Evolutionary conservation across 2,888 invertebrate genomes (phyloP).

Genomic region (Syritta pipiens): DNA sequence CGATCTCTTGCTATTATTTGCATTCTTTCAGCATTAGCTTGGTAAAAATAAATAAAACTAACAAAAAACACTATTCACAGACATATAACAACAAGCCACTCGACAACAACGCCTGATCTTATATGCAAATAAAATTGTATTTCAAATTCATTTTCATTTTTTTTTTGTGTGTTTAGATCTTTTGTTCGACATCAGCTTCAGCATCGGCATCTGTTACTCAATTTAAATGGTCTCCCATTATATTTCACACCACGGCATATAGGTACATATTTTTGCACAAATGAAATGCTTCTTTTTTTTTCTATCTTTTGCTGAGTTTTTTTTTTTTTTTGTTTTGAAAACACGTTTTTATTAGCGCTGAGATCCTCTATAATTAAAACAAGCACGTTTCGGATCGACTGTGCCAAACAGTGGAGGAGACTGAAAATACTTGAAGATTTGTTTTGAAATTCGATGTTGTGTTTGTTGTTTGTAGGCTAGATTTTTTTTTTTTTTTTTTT

Average conservation of each 20-base stretch:
- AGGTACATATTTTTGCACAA: no score
- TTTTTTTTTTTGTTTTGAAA: conserved; percentile 24
- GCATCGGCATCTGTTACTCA: conserved; percentile 24
- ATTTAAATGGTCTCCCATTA: conserved; percentile 1
- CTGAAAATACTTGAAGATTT: neutral
- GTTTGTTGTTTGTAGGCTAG: neutral
- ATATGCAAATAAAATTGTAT: neutral
- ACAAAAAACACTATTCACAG: neutral
- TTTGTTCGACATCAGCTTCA: neutral
- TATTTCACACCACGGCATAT: neutral
- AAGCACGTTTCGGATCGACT: conserved; percentile 46
- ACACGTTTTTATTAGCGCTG: conserved; percentile 40
- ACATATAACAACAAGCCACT: neutral
- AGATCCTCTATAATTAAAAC: conserved; percentile 34
- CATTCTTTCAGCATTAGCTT: conserved; percentile 6
- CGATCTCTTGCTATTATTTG: conserved; percentile 30
- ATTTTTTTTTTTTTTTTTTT: neutral
- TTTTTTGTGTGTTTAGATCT: no score
- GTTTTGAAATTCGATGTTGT: conserved; percentile 6
- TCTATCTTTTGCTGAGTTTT: conserved; percentile 1
- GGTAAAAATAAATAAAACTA: conserved; percentile 4
- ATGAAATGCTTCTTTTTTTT: no score
- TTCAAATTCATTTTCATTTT: no score
- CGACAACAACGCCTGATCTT: neutral
- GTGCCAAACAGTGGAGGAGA: no score